Evolutionary conservation across 2,113 vertebrate genomes (phyloP), one percentile per base, ranked within the genome.

Genomic region (Nesogale talazaci): DNA sequence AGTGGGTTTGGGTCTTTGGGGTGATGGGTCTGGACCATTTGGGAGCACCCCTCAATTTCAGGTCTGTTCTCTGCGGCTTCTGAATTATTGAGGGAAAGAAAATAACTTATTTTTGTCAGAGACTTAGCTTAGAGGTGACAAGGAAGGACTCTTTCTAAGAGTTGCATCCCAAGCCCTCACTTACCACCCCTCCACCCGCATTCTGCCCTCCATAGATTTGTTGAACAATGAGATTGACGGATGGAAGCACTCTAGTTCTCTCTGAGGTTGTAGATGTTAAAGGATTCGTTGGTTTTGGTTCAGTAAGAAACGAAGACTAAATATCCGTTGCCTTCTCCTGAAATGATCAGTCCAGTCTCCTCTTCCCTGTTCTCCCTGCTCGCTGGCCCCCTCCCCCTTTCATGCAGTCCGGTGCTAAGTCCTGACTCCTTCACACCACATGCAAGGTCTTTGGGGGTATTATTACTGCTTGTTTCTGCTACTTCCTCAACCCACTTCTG

Each of bases 361-460:
- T 36, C 42, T 8, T 2, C 12, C 22, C 31, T 65, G 9, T 17
- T 38, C 31, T 34, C n/a, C 69, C 36, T 20, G 74, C 31, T 77
- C 65, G 0, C 0, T 76, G 82, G 15, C 17, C 40, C 9, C 31
- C 34, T 78, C 11, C 12, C 25, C 17, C 57, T 34, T 34, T 52
- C 46, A 52, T 52, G 46, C 10, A 67, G 0, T 22, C 6, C 9
- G 3, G 76, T 59, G 34, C 36, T 14, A 42, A 75, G 72, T 63
- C 17, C 29, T 42, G 7, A 40, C 16, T 42, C 1, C 56, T 86
- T 52, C 69, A 70, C 3, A 76, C 76, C 56, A 22, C 57, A 23
- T 0, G 9, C 22, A 23, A 25, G 31, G 12, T 74, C 72, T 79
- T 10, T 11, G 11, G 29, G 7, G 46, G 3, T 25, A 22, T 25